A percentile compares a stretch with the other conserved stretches of the same genome.
Conservation (phyloP, 2,797 vertebrate genomes). For the Phoxinus dragarum region DNA sequence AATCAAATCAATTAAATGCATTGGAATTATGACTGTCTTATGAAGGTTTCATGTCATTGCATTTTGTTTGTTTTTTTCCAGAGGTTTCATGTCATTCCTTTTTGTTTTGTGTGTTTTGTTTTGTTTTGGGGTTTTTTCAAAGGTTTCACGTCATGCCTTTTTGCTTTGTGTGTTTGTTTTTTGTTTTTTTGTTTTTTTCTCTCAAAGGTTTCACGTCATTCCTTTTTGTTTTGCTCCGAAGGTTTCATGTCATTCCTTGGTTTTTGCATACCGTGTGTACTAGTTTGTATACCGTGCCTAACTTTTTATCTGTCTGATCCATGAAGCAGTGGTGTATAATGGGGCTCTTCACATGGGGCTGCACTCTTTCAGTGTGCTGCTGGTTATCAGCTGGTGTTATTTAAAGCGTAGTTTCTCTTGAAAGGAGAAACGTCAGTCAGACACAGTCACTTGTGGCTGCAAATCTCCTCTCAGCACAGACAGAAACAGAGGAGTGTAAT, state of each 20-base stretch:
- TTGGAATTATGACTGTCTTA: background rate
- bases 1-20: background rate
- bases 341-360: background rate
- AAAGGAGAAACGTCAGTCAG: conserved; percentile 14
- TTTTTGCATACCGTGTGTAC: background rate
- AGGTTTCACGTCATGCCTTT: background rate
- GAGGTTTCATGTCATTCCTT: no score
- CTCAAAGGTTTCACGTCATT: no score
- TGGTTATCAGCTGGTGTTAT: conserved; percentile 18
- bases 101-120: background rate
- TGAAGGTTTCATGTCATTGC: no score
- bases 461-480: conserved; percentile 27
- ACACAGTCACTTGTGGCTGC: background rate
- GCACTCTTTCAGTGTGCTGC: conserved; percentile 7
- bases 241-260: background rate
- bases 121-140: no score
- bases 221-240: background rate
- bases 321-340: background rate
- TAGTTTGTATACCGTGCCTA: no score
- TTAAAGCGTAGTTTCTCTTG: conserved; percentile 17
- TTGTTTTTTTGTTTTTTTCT: background rate
- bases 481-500: conserved; percentile 21
- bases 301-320: background rate
- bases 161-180: background rate
- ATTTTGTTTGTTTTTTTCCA: no score